Evolutionary conservation across 2,113 vertebrate species (phyloP), one percentile per base, ranked within the genome.

Genomic region (Pelusios castaneus): DNA sequence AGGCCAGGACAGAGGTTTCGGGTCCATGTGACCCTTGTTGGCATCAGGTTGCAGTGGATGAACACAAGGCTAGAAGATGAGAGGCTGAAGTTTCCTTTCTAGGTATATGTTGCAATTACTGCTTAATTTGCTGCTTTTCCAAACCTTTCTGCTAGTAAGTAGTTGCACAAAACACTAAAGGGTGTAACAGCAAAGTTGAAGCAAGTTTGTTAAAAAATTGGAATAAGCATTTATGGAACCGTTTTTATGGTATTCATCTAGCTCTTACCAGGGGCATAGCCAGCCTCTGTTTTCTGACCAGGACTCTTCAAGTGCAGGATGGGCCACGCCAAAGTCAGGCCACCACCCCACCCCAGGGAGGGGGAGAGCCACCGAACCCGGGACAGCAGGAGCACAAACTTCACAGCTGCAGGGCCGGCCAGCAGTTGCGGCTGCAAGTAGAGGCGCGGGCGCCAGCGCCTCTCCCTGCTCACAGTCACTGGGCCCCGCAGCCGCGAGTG

Each of bases 81-180:
- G 76, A 73, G 49, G 1, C 1, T 38, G 29, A 22, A 94, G 8
- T 75, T 21, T 93, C 89, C 90, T 92, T 96, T 96, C 85, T 94
- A 94, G 87, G 91, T 96, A 92, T 45, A 73, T 85, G 54, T 49
- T 82, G 87, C 45, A 94, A 79, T 17, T 89, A 92, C 60, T 17
- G 89, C 89, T 93, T 88, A 86, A 93, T 80, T 56, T 93, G 89
- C 87, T 96, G 89, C 45, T 95, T 47, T 91, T 81, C 31, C 92
- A 75, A 93, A 91, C 92, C 91, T 80, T 94, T 67, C 58, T 95
- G 93, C 87, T 92, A 95, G 80, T 88, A 73, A n/a, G 92, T 25
- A 76, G 85, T 73, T 45, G 79, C 58, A 60, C 22, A 91, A 73
- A 90, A 83, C 85, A 82, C 17, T 82, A 63, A 70, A 96, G 78